phyloP scores from a whole-genome alignment of 2,797 vertebrate genomes.

The Chelidonichthys spinosus region DNA sequence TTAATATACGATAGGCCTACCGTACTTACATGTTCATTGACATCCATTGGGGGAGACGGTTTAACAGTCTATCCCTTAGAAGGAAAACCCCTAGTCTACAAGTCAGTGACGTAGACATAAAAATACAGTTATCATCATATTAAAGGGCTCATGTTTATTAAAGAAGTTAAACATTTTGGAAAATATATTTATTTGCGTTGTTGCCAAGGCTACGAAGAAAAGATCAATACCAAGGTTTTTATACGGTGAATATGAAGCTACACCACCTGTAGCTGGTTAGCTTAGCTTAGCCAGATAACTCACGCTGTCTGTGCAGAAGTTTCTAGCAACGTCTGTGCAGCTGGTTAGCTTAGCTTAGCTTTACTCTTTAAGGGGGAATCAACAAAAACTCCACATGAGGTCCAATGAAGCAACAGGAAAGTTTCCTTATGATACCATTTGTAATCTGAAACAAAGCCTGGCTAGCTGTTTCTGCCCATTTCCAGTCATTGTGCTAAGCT shows the following conservation, averaged over 20 bases:
- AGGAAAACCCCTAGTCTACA: background rate
- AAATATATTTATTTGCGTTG: background rate
- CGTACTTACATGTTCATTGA: background rate
- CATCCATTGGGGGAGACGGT: background rate
- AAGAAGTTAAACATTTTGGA: background rate
- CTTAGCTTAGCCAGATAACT: constrained; percentile 5
- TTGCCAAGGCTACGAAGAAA: background rate
- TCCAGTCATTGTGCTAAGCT: background rate
- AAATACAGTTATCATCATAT: background rate
- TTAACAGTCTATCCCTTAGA: background rate
- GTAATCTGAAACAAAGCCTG: background rate
- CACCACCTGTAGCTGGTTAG: background rate
- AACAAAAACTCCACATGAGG: background rate
- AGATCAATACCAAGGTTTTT: background rate
- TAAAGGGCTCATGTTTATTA: background rate
- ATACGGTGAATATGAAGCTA: background rate
- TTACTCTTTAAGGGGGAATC: background rate
- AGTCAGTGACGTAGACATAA: background rate
- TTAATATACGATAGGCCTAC: background rate
- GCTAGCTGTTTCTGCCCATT: background rate
- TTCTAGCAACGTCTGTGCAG: background rate
- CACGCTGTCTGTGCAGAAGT: background rate
- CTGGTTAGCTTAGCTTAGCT: too few relatives aligned
- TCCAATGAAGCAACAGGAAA: background rate
- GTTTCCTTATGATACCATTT: background rate